phyloP scores from a whole-genome alignment of 1,140 invertebrate species.

The Macrobrachium rosenbergii region DNA sequence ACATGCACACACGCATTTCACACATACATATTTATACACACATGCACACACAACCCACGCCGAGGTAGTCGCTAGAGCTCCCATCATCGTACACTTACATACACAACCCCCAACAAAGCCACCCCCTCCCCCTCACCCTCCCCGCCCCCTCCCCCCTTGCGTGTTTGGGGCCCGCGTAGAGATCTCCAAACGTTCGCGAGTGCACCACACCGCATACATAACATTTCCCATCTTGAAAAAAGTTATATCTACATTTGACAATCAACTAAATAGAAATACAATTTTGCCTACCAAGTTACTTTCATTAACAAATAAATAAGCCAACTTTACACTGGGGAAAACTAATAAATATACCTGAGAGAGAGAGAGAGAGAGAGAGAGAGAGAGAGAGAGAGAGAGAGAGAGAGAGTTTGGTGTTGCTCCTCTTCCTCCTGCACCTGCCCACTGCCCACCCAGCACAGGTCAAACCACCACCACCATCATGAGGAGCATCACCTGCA shows the following conservation, averaged over 20 bases:
- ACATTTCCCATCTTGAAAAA: no score
- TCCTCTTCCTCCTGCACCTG: no score
- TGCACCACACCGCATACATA: no score
- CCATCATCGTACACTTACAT: conserved; percentile 7
- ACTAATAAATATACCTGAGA: not conserved
- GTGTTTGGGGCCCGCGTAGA: not conserved
- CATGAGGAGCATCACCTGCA: no score
- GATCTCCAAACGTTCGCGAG: no score
- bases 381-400: conserved; percentile 10
- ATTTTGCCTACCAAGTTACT: no score
- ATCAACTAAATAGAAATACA: no score
- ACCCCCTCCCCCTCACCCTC: conserved; percentile 34
- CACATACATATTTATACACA: conserved; percentile 10
- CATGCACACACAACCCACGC: conserved; percentile 13
- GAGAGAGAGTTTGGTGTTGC: not conserved
- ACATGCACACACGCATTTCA: not conserved
- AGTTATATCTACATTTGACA: no score
- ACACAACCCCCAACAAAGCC: not conserved
- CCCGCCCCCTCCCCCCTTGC: not conserved
- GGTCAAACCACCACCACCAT: no score
- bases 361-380: conserved; percentile 31
- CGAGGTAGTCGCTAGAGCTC: not conserved
- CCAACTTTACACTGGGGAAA: not conserved
- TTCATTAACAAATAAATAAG: no score
- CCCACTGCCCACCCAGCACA: no score